Evolutionary conservation across 2,888 invertebrate species (phyloP).

Genomic region (Agriopis leucophaearia): DNA sequence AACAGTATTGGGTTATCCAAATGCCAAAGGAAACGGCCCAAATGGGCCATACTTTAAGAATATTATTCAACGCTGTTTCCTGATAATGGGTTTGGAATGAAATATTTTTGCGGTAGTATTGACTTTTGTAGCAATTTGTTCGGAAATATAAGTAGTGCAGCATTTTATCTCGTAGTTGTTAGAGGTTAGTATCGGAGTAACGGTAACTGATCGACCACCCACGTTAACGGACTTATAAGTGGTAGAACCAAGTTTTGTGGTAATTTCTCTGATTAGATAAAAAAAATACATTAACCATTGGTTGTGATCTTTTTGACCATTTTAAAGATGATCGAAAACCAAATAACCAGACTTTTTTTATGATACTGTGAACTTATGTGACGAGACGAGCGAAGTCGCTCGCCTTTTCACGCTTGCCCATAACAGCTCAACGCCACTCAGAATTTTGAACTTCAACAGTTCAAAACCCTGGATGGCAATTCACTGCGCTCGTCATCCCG

Average conservation of each 20-base stretch:
- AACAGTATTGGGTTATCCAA: slow-evolving; percentile 43
- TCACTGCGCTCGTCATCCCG: no score
- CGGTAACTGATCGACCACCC: slow-evolving; percentile 7
- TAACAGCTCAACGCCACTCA: no score
- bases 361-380: no score
- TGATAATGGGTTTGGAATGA: slow-evolving; percentile 41
- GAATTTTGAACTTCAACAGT: no score
- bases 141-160: background rate
- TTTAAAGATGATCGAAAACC: no score
- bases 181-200: background rate
- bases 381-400: no score
- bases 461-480: no score
- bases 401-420: no score
- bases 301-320: no score
- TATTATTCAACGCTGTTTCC: slow-evolving; percentile 59
- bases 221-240: background rate
- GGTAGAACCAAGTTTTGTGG: background rate
- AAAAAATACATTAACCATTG: background rate
- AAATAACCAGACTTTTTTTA: no score
- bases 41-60: slow-evolving; percentile 58
- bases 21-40: slow-evolving; percentile 59
- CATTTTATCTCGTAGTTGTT: slow-evolving; percentile 7
- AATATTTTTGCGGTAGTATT: slow-evolving; percentile 52
- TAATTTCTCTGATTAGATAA: background rate
- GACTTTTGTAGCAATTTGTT: slow-evolving; percentile 38